Conservation (phyloP, 2,888 invertebrate species). For the Philaethria dido region DNA sequence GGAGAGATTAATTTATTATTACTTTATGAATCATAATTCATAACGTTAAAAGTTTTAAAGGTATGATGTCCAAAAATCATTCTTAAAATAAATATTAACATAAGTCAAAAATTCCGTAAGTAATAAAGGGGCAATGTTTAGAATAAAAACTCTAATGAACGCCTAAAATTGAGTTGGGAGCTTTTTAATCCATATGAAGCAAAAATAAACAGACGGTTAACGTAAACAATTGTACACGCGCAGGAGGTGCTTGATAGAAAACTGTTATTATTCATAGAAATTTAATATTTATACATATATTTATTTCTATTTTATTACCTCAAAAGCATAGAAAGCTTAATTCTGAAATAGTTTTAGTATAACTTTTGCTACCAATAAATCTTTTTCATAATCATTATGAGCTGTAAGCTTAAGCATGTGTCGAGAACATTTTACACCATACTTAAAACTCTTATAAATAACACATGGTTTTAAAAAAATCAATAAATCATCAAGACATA, state of each 20-base stretch:
- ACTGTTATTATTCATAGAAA: conserved; percentile 14
- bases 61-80: neutral
- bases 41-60: too few species aligned
- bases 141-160: conserved; percentile 48
- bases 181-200: conserved; percentile 81
- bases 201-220: conserved; percentile 77
- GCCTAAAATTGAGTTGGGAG: conserved; percentile 68
- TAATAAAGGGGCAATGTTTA: conserved; percentile 34
- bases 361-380: neutral
- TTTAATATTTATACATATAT: neutral
- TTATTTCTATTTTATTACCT: neutral
- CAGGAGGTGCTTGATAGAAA: conserved; percentile 23
- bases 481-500: too few species aligned
- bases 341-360: neutral
- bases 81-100: conserved; percentile 3
- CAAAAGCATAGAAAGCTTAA: neutral
- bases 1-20: neutral
- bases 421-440: neutral
- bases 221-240: conserved; percentile 70
- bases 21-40: too few species aligned
- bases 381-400: neutral
- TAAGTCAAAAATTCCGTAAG: conserved; percentile 3
- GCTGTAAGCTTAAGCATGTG: neutral
- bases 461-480: too few species aligned
- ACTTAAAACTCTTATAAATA: neutral